Base-by-base conservation (phyloP, 2,888 invertebrate genomes). In the Dendrolimus houi region DNA sequence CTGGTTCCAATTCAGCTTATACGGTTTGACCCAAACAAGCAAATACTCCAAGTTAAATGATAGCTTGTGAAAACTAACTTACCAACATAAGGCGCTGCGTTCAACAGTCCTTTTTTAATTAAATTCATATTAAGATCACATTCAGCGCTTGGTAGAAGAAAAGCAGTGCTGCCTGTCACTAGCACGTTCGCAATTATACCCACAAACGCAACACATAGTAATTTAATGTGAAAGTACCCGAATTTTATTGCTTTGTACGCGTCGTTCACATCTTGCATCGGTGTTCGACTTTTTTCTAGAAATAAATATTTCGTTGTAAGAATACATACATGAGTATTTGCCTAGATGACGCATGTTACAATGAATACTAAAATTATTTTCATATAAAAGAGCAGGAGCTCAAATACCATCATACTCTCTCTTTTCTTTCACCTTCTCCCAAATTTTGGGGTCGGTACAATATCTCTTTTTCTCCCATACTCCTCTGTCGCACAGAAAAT, bases 101-200 rank as follows among this genome's bases (percentile, higher is more conserved):
- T 85, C 52, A 86, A 57, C 10, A 85, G 41, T 3, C 85, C 85
- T 58, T 85, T 85, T 29, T 81, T 70, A n/a, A 77, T 53, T 3
- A 86, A 61, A 57, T 74, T 68, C 85, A 86, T 85, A 1, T 76
- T 61, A 8, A 86, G 62, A 54, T 86, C 85, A 41, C 86, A 86
- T 62, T 86, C 85, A 0, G 85, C 85, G 2, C 68, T 70, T 0
- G 85, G 81, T 17, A 85, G 64, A 1, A 86, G 60, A 42, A 75
- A 86, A 0, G 86, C 72, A 0, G 79, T 77, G 2, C 74, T 73
- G 41, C 68, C 71, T 1, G 77, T 77, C 0, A 84, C 77, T 0
- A 78, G 58, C 0, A 77, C 67, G 8, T 75, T 74, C 9, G 77
- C 70, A 0, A 76, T 64, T 40, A 69, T 62, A 0, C 78, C 83